These are phyloP conservation scores for Rhabditoides inermis DNA, from an alignment of 2,888 invertebrate species.

Conservation along the genomic window DNA sequence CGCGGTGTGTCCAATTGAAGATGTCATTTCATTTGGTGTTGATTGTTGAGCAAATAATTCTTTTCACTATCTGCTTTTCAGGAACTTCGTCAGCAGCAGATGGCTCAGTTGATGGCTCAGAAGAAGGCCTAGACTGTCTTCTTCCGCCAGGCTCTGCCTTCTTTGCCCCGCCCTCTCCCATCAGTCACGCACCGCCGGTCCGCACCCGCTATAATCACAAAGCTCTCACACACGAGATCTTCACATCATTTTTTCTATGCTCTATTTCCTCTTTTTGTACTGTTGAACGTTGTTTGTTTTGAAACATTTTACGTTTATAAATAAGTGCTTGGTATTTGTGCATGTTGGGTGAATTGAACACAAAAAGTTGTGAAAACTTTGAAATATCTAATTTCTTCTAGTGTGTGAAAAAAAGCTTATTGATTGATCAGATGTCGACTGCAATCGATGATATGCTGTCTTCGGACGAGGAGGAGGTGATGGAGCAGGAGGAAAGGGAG, in stretches of 20 bases:
- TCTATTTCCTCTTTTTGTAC: not conserved
- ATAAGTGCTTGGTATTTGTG: not conserved
- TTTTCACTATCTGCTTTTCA: not conserved
- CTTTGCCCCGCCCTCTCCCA: too few relatives aligned
- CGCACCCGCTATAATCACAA: not conserved
- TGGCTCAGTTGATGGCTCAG: too few relatives aligned
- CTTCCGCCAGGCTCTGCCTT: too few relatives aligned
- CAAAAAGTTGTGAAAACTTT: not conserved
- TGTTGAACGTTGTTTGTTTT: not conserved
- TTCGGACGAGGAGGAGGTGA: constrained; percentile 2
- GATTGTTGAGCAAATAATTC: not conserved
- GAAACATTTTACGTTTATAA: not conserved
- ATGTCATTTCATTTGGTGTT: not conserved
- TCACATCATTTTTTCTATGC: not conserved
- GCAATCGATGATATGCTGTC: constrained; percentile 21
- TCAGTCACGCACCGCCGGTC: too few relatives aligned
- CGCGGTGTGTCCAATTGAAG: constrained; percentile 3
- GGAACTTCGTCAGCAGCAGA: not conserved
- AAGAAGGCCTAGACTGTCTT: too few relatives aligned
- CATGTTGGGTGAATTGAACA: too few relatives aligned
- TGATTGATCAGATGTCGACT: constrained; percentile 13
- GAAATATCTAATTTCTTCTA: not conserved
- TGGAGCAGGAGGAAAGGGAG: not conserved
- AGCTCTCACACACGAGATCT: too few relatives aligned
- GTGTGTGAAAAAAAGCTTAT: not conserved